phyloP scores from a whole-genome alignment of 2,113 vertebrate genomes.

The Eclectus roratus region DNA sequence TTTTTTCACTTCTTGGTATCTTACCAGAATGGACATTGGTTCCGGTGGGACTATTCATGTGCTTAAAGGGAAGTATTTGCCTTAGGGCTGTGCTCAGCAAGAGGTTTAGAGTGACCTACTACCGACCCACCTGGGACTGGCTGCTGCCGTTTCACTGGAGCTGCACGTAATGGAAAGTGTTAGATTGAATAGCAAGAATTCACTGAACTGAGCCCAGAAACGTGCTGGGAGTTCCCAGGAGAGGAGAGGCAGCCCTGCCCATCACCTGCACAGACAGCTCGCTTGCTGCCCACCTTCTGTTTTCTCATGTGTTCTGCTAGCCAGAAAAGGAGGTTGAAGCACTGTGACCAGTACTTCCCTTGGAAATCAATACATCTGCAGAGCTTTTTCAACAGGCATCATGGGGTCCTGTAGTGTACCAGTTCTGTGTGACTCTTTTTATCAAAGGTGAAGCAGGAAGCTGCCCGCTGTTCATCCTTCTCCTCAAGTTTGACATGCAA shows the following conservation, averaged over 20 bases:
- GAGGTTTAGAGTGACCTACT: neutral
- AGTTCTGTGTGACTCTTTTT: rapidly evolving
- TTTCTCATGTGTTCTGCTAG: neutral
- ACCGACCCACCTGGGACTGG: rapidly evolving
- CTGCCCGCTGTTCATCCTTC: neutral
- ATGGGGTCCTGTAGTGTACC: rapidly evolving
- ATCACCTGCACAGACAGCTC: neutral
- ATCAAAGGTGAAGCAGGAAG: neutral
- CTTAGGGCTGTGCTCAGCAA: neutral
- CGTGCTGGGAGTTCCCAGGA: rapidly evolving
- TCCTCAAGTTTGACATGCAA: neutral
- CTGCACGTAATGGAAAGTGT: rapidly evolving
- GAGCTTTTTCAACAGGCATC: rapidly evolving
- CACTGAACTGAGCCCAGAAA: rapidly evolving
- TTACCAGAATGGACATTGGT: rapidly evolving
- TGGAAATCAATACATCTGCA: neutral
- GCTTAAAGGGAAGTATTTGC: neutral
- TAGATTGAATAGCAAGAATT: rapidly evolving
- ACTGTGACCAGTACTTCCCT: neutral
- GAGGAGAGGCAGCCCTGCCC: neutral
- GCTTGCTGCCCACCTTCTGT: rapidly evolving
- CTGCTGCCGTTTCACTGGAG: neutral
- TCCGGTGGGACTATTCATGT: neutral
- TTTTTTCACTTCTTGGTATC: neutral
- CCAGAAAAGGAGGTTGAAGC: neutral